Evolutionary conservation across 1,140 invertebrate species (phyloP).

Genomic region (Drosophila ambigua): DNA sequence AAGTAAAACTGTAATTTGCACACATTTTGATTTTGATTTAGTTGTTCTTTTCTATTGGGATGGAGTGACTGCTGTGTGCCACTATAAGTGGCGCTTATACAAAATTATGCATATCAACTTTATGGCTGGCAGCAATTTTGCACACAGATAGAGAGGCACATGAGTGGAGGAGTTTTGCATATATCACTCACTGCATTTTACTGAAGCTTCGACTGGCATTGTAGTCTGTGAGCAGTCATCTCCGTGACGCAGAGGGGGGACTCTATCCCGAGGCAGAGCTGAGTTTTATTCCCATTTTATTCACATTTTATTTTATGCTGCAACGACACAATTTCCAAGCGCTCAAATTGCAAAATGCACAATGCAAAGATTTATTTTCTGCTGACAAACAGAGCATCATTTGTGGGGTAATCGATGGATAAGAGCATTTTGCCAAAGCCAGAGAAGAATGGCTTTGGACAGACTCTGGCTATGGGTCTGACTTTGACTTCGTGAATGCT

Average conservation of each 20-base stretch:
- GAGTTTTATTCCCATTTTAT: conserved; percentile 39
- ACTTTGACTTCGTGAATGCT: conserved; percentile 3
- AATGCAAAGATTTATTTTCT: conserved; percentile 81
- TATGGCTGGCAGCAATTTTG: conserved; percentile 58
- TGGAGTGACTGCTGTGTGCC: conserved; percentile 8
- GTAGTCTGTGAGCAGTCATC: conserved; percentile 13
- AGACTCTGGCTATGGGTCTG: not conserved
- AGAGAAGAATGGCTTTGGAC: conserved; percentile 14
- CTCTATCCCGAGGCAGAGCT: conserved; percentile 4
- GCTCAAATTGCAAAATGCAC: conserved; percentile 64
- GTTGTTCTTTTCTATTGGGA: conserved; percentile 8
- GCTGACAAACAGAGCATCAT: conserved; percentile 76
- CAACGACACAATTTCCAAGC: conserved; percentile 40
- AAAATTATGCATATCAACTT: conserved; percentile 79
- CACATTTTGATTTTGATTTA: conserved; percentile 66
- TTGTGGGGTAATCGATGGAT: conserved; percentile 72
- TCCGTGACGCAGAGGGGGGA: not conserved
- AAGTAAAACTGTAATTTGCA: conserved; percentile 62
- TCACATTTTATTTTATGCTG: conserved; percentile 53
- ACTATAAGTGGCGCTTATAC: conserved; percentile 63
- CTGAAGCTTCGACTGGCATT: conserved; percentile 11
- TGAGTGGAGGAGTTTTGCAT: not conserved
- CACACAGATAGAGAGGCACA: conserved; percentile 20
- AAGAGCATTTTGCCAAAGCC: conserved; percentile 40
- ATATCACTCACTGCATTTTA: conserved; percentile 31